A percentile compares a stretch with the other conserved stretches of the same genome.
Evolutionary conservation across 2,797 vertebrate species (phyloP).

Genomic region (Sardinella longiceps): DNA sequence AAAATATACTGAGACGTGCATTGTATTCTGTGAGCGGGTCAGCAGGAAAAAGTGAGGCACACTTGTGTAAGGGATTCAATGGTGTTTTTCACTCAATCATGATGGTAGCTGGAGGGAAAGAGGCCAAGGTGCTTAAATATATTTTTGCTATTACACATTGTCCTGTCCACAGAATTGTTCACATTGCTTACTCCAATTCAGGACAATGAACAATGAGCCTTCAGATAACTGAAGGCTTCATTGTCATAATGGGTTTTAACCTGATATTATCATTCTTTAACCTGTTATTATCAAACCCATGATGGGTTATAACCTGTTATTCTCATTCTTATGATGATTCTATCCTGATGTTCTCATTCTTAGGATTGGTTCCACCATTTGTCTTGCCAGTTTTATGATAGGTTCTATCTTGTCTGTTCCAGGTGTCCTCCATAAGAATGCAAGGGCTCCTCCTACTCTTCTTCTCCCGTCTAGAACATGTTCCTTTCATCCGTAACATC

Average conservation of each 20-base stretch:
- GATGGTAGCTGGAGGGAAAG: background rate
- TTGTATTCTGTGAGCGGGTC: background rate
- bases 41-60: background rate
- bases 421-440: slow-evolving; percentile 92
- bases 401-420: slow-evolving; percentile 1
- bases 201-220: background rate
- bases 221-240: background rate
- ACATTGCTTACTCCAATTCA: background rate
- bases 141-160: background rate
- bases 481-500: slow-evolving; percentile 87
- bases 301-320: no score
- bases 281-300: no score
- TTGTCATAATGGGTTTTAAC: background rate
- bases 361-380: no score
- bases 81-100: background rate
- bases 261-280: no score
- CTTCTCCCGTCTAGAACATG: slow-evolving; percentile 84
- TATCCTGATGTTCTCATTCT: no score
- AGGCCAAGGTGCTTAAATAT: background rate
- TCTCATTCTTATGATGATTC: no score
- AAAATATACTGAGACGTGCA: background rate
- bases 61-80: background rate
- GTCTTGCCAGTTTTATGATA: background rate
- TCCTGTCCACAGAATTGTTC: background rate
- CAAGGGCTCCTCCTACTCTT: slow-evolving; percentile 91